Percentiles rank a stretch among this genome's conserved stretches.
phyloP scores from a whole-genome alignment of 2,888 invertebrate genomes.

The Drosophila ezoana region DNA sequence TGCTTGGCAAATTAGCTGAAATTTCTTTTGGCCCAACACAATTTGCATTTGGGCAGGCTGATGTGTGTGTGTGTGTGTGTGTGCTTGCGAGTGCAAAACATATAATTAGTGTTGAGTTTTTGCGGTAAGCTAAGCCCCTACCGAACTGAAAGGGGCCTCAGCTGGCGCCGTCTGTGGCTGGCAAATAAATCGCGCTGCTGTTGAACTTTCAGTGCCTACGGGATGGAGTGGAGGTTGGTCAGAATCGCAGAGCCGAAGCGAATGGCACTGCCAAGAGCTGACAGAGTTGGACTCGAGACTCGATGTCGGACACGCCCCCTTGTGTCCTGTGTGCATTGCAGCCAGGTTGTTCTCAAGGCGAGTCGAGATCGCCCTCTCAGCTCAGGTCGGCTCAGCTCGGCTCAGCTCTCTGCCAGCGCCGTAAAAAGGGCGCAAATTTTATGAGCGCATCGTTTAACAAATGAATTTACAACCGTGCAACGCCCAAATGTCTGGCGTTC shows the following conservation, averaged over 20 bases:
- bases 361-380: slow-evolving; percentile 29
- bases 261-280: slow-evolving; percentile 72
- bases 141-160: slow-evolving; percentile 43
- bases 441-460: slow-evolving; percentile 85
- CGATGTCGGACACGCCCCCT: slow-evolving; percentile 65
- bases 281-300: slow-evolving; percentile 47
- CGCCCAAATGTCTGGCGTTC: slow-evolving; percentile 85
- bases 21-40: slow-evolving; percentile 64
- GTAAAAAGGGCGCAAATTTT: slow-evolving; percentile 82
- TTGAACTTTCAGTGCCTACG: slow-evolving; percentile 78
- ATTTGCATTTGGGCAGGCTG: slow-evolving; percentile 59
- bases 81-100: slow-evolving; percentile 48
- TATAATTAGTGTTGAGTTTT: slow-evolving; percentile 72
- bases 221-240: slow-evolving; percentile 46
- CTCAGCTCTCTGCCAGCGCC: slow-evolving; percentile 32
- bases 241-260: slow-evolving; percentile 35
- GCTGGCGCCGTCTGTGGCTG: slow-evolving; percentile 74
- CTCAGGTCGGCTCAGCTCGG: background rate
- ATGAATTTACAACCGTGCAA: slow-evolving; percentile 85
- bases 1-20: slow-evolving; percentile 76
- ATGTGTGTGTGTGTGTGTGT: slow-evolving; percentile 29
- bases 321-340: slow-evolving; percentile 61
- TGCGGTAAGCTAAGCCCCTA: slow-evolving; percentile 51
- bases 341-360: slow-evolving; percentile 62
- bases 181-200: slow-evolving; percentile 84